Evolutionary conservation across 2,888 invertebrate genomes (phyloP).

Genomic region (Perithous albicinctus): DNA sequence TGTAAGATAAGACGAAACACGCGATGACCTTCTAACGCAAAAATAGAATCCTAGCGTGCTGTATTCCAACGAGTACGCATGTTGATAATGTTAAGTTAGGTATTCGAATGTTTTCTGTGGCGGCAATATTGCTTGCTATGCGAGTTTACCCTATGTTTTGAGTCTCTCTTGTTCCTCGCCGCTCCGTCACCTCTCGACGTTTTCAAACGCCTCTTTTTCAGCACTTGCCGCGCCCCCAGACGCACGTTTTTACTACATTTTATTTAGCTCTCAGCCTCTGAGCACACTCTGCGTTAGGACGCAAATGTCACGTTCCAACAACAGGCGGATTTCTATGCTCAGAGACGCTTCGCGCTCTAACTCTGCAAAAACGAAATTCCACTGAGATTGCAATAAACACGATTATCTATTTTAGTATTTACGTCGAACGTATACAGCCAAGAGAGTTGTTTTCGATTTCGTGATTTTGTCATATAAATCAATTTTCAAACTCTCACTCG

Average conservation of each 20-base stretch:
- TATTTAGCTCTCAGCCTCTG: conserved; percentile 40
- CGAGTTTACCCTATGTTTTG: not conserved
- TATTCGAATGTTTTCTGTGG: conserved; percentile 24
- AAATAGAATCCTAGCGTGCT: not conserved
- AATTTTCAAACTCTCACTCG: not conserved
- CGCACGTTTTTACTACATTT: conserved; percentile 21
- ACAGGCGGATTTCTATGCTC: conserved; percentile 39
- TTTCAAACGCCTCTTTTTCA: conserved; percentile 1
- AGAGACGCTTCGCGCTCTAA: no score
- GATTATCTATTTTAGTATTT: conserved; percentile 32
- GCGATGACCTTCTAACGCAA: not conserved
- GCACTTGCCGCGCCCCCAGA: not conserved
- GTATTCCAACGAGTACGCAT: not conserved
- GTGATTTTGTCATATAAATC: not conserved
- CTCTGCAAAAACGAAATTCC: conserved; percentile 14
- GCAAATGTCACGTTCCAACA: conserved; percentile 57
- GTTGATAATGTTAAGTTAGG: conserved; percentile 7
- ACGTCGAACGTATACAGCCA: not conserved
- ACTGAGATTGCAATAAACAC: conserved; percentile 24
- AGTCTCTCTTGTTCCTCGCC: conserved; percentile 5
- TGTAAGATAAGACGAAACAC: not conserved
- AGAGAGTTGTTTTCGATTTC: not conserved
- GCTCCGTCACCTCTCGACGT: conserved; percentile 14
- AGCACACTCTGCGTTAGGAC: conserved; percentile 39
- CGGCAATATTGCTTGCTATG: not conserved